Evolutionary conservation across 1,140 invertebrate species (phyloP).

Genomic region (Bombus vancouverensis): DNA sequence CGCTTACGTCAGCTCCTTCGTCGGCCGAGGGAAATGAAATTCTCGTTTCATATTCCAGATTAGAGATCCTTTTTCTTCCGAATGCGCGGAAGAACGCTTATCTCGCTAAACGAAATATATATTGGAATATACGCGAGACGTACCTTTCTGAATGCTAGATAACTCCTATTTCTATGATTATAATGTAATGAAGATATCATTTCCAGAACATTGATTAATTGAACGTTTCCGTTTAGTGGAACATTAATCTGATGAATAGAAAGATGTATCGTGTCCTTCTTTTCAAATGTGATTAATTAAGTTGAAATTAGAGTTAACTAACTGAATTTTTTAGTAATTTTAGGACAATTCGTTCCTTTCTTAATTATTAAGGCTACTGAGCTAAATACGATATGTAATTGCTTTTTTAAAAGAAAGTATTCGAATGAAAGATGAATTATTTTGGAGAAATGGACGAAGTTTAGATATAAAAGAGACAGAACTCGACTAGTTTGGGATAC

Average conservation of each 20-base stretch:
- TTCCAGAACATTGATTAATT: background rate
- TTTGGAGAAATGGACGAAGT: too few species aligned
- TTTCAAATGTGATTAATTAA: background rate
- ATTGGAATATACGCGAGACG: conserved; percentile 13
- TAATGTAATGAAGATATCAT: background rate
- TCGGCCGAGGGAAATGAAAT: conserved; percentile 46
- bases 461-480: too few species aligned
- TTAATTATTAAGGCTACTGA: too few species aligned
- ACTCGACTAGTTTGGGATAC: too few species aligned
- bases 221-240: background rate
- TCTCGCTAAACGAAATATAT: conserved; percentile 1
- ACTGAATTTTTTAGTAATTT: background rate
- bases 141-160: background rate
- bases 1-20: conserved; percentile 53
- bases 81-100: conserved; percentile 3
- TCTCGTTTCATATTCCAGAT: conserved; percentile 54
- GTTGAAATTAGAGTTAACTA: background rate
- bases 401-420: too few species aligned
- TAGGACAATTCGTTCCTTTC: background rate
- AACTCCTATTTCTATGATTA: background rate
- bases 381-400: too few species aligned
- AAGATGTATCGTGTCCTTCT: too few species aligned
- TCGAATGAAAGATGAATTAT: too few species aligned
- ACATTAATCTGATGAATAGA: background rate
- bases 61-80: conserved; percentile 31